phyloP scores from a whole-genome alignment of 2,113 vertebrate genomes.

The Australoheros scitulus region DNA sequence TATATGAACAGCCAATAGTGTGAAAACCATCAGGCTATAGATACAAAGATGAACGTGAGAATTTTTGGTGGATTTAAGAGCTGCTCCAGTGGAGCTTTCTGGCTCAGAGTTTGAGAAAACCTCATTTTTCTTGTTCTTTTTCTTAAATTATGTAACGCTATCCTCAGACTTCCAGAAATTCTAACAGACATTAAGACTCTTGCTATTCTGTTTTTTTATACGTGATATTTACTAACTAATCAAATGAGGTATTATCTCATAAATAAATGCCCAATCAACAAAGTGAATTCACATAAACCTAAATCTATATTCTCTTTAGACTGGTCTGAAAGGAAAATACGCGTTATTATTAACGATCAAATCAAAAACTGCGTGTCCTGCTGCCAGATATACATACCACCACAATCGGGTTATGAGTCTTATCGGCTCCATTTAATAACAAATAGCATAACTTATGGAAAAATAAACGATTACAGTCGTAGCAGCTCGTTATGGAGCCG shows the following conservation, averaged over 20 bases:
- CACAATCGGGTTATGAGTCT: not conserved
- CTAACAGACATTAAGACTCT: too few relatives aligned
- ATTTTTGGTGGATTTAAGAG: not conserved
- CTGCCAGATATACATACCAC: not conserved
- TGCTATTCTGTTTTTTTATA: too few relatives aligned
- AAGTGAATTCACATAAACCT: too few relatives aligned
- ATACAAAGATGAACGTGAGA: not conserved
- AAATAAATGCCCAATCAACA: too few relatives aligned
- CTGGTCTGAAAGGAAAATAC: too few relatives aligned
- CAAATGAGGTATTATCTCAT: too few relatives aligned
- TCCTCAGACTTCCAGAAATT: too few relatives aligned
- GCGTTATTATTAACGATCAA: too few relatives aligned
- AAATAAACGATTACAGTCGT: not conserved
- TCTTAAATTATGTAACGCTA: too few relatives aligned
- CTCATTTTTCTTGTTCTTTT: not conserved
- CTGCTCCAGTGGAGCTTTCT: not conserved
- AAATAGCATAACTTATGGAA: not conserved
- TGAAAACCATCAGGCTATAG: not conserved
- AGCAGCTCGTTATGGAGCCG: not conserved
- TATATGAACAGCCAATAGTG: not conserved
- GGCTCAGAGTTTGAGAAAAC: not conserved
- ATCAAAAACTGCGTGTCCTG: not conserved
- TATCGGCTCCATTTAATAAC: not conserved
- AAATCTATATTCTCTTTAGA: too few relatives aligned
- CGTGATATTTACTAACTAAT: too few relatives aligned